Conservation (phyloP, 2,888 invertebrate genomes). For the Eristalis intricaria region DNA sequence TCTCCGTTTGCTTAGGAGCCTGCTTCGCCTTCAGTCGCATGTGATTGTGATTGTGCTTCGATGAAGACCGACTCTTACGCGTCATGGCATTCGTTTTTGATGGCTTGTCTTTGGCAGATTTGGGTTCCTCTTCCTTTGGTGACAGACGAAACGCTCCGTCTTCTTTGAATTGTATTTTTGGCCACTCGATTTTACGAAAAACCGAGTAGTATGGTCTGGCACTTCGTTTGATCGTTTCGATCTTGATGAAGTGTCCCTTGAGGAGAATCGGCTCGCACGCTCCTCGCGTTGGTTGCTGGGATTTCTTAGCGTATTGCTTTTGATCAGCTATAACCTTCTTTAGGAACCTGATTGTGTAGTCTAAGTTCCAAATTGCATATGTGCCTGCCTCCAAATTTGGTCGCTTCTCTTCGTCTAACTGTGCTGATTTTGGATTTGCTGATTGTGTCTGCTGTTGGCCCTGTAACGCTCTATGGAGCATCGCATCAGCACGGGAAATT, state of each 20-base stretch:
- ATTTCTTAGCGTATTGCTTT: conserved; percentile 74
- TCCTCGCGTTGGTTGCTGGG: conserved; percentile 73
- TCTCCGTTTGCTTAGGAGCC: conserved; percentile 56
- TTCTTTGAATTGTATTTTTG: conserved; percentile 79
- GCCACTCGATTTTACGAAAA: conserved; percentile 80
- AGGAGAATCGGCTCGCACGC: conserved; percentile 83
- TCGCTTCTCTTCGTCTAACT: conserved; percentile 49
- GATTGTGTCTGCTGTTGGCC: conserved; percentile 67
- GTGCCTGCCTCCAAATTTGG: conserved; percentile 74
- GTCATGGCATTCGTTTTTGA: conserved; percentile 76
- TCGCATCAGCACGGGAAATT: conserved; percentile 87
- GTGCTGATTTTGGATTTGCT: conserved; percentile 24
- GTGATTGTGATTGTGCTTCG: conserved; percentile 71
- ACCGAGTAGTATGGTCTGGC: conserved; percentile 80
- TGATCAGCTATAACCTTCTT: conserved; percentile 83
- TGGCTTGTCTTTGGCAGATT: conserved; percentile 69
- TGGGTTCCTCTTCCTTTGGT: conserved; percentile 73
- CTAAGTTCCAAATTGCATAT: conserved; percentile 83
- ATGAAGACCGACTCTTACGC: conserved; percentile 79
- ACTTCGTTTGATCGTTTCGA: conserved; percentile 82
- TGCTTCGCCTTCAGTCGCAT: conserved; percentile 70
- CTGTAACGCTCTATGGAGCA: conserved; percentile 87
- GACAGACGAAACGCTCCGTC: conserved; percentile 79
- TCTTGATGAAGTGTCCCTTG: conserved; percentile 87
- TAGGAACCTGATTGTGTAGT: conserved; percentile 85